Conservation (phyloP, 2,797 vertebrate species). For the Cetoscarus ocellatus region DNA sequence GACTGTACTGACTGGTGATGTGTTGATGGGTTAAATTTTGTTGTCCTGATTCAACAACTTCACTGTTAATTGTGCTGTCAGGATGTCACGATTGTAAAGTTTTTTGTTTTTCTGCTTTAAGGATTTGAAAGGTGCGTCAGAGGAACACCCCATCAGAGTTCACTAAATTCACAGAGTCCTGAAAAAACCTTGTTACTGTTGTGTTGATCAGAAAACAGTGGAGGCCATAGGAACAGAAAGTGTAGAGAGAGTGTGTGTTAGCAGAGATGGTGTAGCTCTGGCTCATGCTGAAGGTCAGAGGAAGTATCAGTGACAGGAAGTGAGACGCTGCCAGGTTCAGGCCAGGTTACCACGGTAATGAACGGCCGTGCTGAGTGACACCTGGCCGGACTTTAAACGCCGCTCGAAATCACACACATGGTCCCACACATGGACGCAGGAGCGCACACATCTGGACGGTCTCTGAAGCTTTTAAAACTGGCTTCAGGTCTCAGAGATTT, state of each 20-base stretch:
- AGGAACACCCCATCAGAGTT: background rate
- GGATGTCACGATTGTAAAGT: too few relatives aligned
- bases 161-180: too few relatives aligned
- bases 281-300: conserved; percentile 88
- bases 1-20: too few relatives aligned
- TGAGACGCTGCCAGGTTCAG: conserved; percentile 82
- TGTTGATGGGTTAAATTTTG: too few relatives aligned
- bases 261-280: conserved; percentile 65
- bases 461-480: background rate
- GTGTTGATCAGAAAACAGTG: background rate
- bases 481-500: background rate
- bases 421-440: conserved; percentile 10
- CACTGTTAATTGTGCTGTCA: too few relatives aligned
- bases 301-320: conserved; percentile 94
- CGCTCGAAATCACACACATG: conserved; percentile 18
- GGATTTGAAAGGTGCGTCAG: background rate
- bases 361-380: conserved; percentile 87
- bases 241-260: conserved; percentile 1
- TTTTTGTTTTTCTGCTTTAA: background rate
- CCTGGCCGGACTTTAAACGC: conserved; percentile 79
- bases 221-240: background rate
- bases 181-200: background rate
- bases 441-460: conserved; percentile 5
- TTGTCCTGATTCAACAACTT: too few relatives aligned
- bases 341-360: conserved; percentile 85